Base-by-base conservation (phyloP, 2,888 invertebrate genomes). In the Euspilapteryx auroguttella region DNA sequence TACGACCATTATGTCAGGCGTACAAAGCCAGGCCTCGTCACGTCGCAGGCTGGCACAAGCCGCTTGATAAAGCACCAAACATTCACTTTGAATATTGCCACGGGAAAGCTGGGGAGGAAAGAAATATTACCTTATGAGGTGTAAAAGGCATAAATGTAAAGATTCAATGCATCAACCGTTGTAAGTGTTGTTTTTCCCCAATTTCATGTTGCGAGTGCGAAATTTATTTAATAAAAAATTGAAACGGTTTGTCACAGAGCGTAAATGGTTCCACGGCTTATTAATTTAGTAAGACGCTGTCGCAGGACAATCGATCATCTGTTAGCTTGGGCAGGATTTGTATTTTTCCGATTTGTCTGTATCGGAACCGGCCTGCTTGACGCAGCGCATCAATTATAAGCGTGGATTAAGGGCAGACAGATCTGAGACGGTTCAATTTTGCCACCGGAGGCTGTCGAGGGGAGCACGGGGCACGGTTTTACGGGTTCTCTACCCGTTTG, bases 51-150 rank as follows among this genome's bases (percentile, higher is more conserved):
- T 31, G 34, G 42, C 54, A 53, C 48, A 54, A 49, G 50, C 35
- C 25, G 38, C 32, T 37, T 69, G 65, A 73, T 59, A 64, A 69
- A 75, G 59, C 48, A 58, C 56, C 57, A 62, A 69, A 69, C 69
- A 73, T 73, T 71, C 68, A 73, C 71, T 73, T 62, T 59, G 62
- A 64, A 65, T 64, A 68, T 66, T 63, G 49, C 56, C 45, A 62
- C 58, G 52, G 63, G 63, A 64, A 68, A 63, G 57, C 65, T 65
- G 49, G 49, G 42, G 42, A 45, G 49, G 51, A 42, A 55, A 66
- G 64, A 73, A 66, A 69, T 71, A 73, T 73, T 71, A 69, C 69
- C 69, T 69, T 71, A 73, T 75, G 75, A 73, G 71, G 71, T 73
- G 75, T 73, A 55, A 73, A 73, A 65, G 55, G 59, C 65, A 73